Conservation (phyloP, 1,140 invertebrate species). For the Oncopodura yosiiana region DNA sequence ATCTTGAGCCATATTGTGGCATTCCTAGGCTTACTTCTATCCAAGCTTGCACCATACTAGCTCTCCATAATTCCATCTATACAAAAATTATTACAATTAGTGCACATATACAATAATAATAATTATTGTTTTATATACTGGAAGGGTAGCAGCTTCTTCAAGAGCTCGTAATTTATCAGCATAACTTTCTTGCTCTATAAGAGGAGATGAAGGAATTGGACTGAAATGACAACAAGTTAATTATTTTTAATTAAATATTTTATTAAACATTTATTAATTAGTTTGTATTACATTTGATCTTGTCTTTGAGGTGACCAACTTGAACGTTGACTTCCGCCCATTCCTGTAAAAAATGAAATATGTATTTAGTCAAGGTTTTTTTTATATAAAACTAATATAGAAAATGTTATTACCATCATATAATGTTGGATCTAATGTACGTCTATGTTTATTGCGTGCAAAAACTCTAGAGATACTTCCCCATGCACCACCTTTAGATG, state of each 20-base stretch:
- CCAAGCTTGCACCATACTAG: slow-evolving; percentile 85
- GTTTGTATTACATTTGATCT: no score
- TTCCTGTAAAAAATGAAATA: slow-evolving; percentile 11
- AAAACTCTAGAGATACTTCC: slow-evolving; percentile 76
- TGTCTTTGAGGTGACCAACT: slow-evolving; percentile 37
- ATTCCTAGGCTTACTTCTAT: slow-evolving; percentile 83
- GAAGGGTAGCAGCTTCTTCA: slow-evolving; percentile 71
- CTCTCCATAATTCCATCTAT: slow-evolving; percentile 85
- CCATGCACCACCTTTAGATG: slow-evolving; percentile 47
- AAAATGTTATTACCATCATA: slow-evolving; percentile 37
- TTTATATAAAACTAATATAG: no score
- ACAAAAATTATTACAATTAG: no score
- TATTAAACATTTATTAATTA: no score
- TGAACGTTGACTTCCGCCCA: slow-evolving; percentile 25
- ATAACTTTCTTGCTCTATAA: slow-evolving; percentile 67
- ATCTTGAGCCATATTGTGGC: slow-evolving; percentile 80
- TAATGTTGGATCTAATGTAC: slow-evolving; percentile 41
- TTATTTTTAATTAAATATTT: no score
- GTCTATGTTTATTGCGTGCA: slow-evolving; percentile 68
- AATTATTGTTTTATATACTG: no score
- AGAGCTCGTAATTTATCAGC: slow-evolving; percentile 68
- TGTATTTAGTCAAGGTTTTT: neutral
- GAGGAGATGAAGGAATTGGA: slow-evolving; percentile 54
- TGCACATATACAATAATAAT: no score
- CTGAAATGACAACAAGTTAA: no score